Evolutionary conservation across 2,888 invertebrate species (phyloP), one percentile per base, ranked within the genome.

Genomic region (Cetonia aurata): DNA sequence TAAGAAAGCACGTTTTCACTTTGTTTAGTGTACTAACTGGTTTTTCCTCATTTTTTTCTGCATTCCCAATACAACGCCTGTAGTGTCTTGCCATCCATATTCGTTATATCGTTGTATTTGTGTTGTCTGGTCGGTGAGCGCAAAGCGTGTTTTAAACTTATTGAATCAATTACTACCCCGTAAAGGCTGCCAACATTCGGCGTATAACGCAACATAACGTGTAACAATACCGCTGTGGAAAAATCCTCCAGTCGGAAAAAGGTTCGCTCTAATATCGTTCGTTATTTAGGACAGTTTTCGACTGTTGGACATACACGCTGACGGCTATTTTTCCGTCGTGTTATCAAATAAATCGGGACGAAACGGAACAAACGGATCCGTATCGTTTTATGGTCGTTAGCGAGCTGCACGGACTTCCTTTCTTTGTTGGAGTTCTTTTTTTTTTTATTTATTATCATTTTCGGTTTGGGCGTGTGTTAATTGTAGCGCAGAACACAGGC

Each of bases 141-240:
- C 71, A 73, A 76, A 76, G 78, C 84, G 84, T 84, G 84, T 83
- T 84, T 81, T 83, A 80, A 81, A 77, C 82, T 83, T 83, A 84
- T 84, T 84, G 84, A 83, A 84, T 84, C 84, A 83, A 84, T 84
- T 84, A 83, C 80, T 81, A 80, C 82, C 83, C 81, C 82, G 59
- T 80, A 82, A 83, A 83, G 83, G 83, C 81, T 81, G 82, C 82
- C 80, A 83, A 82, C 81, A 82, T 78, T 79, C 80, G 80, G 79
- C 77, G 76, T 77, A 77, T 50, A 62, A 48, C 62, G 62, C 62
- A 75, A 74, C 77, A 76, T 73, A 74, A 73, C 75, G 71, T 77
- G 69, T 52, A 66, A 71, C 74, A 76, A 73, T 67, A 73, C 73
- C 71, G 56, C 37, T 56, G 41, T 67, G 70, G 72, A 73, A 74